phyloP scores from a whole-genome alignment of 2,888 invertebrate genomes.

The Lithophane socia region DNA sequence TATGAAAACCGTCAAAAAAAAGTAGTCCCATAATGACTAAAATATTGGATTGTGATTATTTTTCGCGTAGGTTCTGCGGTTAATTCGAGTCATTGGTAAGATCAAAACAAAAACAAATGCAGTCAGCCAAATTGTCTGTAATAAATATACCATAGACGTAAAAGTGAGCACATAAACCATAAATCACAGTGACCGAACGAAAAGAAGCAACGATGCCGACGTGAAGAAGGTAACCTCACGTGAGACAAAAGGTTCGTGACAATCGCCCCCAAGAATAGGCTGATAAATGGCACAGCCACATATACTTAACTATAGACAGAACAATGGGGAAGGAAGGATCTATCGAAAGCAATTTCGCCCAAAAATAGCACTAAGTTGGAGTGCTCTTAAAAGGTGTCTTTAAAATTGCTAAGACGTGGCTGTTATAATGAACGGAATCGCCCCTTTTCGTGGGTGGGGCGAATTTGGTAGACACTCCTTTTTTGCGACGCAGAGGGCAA shows the following conservation, averaged over 20 bases:
- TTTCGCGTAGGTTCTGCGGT: background rate
- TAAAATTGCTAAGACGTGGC: conserved; percentile 80
- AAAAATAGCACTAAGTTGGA: conserved; percentile 78
- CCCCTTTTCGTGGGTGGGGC: conserved; percentile 67
- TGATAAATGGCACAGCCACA: conserved; percentile 75
- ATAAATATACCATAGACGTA: conserved; percentile 72
- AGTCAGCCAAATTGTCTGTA: conserved; percentile 68
- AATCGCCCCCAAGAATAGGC: conserved; percentile 68
- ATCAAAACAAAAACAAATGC: conserved; percentile 69
- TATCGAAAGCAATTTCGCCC: conserved; percentile 73
- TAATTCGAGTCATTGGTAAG: background rate
- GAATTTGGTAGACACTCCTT: conserved; percentile 64
- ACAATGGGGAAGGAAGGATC: conserved; percentile 70
- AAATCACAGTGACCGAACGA: conserved; percentile 76
- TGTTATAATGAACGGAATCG: conserved; percentile 78
- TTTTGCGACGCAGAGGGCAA: conserved; percentile 65
- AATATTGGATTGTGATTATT: background rate
- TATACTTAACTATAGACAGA: conserved; percentile 63
- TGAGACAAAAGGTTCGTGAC: conserved; percentile 76
- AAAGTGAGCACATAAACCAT: conserved; percentile 72
- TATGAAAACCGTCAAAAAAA: background rate
- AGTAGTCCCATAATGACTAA: background rate
- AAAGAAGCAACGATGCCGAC: conserved; percentile 62
- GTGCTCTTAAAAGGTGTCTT: conserved; percentile 81
- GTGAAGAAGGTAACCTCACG: conserved; percentile 71